phyloP scores from a whole-genome alignment of 2,888 invertebrate species.

The Petrolisthes cinctipes region DNA sequence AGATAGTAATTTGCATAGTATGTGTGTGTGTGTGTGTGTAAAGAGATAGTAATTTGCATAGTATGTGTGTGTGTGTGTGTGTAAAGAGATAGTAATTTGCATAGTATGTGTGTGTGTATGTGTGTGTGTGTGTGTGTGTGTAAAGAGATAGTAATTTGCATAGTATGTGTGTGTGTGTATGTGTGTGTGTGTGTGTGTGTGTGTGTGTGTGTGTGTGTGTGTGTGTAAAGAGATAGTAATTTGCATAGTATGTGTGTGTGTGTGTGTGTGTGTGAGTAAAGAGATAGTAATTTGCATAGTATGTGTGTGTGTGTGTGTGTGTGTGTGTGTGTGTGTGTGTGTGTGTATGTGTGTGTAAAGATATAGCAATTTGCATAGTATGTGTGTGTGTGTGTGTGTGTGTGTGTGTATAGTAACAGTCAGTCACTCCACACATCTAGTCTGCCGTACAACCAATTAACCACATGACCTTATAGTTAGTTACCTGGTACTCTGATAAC shows the following conservation, averaged over 20 bases:
- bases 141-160: background rate
- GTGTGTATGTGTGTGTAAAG: too few species aligned
- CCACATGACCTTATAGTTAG: too few species aligned
- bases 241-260: background rate
- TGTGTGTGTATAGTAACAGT: constrained; percentile 16
- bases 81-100: background rate
- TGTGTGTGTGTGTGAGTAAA: background rate
- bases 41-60: too few species aligned
- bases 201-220: background rate
- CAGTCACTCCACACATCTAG: too few species aligned
- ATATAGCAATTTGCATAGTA: background rate
- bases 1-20: background rate
- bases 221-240: background rate
- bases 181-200: too few species aligned
- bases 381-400: constrained; percentile 7
- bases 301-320: constrained; percentile 8
- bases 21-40: constrained; percentile 10
- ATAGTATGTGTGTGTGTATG: background rate
- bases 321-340: background rate
- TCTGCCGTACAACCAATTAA: too few species aligned
- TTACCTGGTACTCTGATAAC: background rate
- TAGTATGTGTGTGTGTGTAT: constrained; percentile 2
- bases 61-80: background rate
- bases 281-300: background rate
- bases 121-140: constrained; percentile 9